Evolutionary conservation across 2,113 vertebrate genomes (phyloP).

Genomic region (Lophius piscatorius): DNA sequence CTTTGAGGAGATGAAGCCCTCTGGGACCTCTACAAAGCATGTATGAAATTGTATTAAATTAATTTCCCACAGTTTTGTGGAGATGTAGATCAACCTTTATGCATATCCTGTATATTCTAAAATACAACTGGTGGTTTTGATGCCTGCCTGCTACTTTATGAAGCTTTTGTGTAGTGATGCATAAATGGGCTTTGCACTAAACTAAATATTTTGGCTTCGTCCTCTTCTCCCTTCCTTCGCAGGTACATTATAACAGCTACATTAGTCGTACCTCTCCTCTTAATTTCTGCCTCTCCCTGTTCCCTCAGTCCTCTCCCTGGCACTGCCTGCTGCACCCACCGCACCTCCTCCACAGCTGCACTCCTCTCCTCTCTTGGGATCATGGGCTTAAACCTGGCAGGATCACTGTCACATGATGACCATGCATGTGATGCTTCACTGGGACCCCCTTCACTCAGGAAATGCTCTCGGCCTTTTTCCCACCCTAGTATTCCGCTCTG

Average conservation of each 20-base stretch:
- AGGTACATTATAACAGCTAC: constrained; percentile 5
- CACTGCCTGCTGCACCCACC: constrained; percentile 35
- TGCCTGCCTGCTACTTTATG: not conserved
- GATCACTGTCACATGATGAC: constrained; percentile 74
- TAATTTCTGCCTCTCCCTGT: constrained; percentile 10
- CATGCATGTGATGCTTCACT: constrained; percentile 79
- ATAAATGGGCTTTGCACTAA: not conserved
- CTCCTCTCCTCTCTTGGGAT: constrained; percentile 59
- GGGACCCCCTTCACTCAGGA: constrained; percentile 80
- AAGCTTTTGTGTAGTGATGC: not conserved
- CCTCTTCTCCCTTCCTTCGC: not conserved
- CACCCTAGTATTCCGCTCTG: constrained; percentile 76
- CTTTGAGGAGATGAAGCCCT: too few species aligned
- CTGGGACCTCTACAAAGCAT: too few species aligned
- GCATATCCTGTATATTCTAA: too few species aligned
- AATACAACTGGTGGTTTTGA: too few species aligned
- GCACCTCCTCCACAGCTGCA: constrained; percentile 31
- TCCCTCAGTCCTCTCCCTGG: constrained; percentile 29
- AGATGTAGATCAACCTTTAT: too few species aligned
- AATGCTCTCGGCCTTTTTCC: constrained; percentile 80
- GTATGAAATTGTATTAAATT: too few species aligned
- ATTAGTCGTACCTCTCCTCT: constrained; percentile 13
- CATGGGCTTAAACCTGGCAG: constrained; percentile 68
- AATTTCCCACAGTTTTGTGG: too few species aligned
- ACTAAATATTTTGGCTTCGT: not conserved